Conservation (phyloP, 2,113 vertebrate species). For the Alouatta palliata region DNA sequence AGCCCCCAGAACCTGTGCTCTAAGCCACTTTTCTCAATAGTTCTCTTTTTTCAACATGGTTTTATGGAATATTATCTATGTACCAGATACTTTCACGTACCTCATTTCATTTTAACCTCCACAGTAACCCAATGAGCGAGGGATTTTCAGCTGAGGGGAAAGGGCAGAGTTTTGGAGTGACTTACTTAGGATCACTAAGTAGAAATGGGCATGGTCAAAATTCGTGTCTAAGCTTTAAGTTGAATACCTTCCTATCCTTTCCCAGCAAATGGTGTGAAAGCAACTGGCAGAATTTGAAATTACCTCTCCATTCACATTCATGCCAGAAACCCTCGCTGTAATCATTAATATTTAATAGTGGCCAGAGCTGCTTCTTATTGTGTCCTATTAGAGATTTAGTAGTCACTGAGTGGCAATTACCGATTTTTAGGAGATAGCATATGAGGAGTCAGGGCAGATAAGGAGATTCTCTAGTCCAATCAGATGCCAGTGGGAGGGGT, state of each 20-base stretch:
- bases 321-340: neutral
- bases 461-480: no score
- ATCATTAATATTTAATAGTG: neutral
- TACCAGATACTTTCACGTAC: neutral
- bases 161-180: neutral
- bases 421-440: neutral
- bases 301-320: neutral
- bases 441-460: neutral
- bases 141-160: neutral
- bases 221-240: neutral
- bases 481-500: neutral
- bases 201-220: neutral
- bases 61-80: neutral
- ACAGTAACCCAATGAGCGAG: no score
- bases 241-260: neutral
- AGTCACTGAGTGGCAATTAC: neutral
- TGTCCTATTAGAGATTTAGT: neutral
- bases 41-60: neutral
- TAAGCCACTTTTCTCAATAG: no score
- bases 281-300: no score
- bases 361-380: neutral
- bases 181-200: neutral
- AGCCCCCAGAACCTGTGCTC: neutral
- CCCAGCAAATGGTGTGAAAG: neutral
- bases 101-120: neutral